These are phyloP conservation scores for Cephalotes varians DNA, from an alignment of 2,888 invertebrate genomes.

Conservation along the genomic window DNA sequence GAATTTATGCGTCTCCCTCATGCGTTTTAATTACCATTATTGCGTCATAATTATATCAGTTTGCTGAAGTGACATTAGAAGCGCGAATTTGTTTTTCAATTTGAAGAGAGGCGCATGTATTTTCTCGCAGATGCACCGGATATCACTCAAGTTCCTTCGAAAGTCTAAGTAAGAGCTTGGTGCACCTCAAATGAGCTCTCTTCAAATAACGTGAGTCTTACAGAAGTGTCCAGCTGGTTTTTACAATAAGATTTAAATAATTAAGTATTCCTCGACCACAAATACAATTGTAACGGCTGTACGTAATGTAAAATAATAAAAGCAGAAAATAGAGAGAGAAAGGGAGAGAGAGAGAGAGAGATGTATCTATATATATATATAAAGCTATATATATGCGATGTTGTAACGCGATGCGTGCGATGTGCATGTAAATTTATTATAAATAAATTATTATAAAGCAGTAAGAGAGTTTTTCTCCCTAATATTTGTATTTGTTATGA, in stretches of 20 bases:
- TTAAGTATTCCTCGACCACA: constrained; percentile 79
- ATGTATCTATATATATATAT: constrained; percentile 79
- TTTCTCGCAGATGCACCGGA: constrained; percentile 31
- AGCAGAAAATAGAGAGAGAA: constrained; percentile 65
- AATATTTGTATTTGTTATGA: constrained; percentile 2
- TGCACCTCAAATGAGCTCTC: constrained; percentile 48
- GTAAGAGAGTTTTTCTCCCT: not conserved
- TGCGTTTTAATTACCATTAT: constrained; percentile 4
- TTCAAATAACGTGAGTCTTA: constrained; percentile 43
- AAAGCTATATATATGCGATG: constrained; percentile 70
- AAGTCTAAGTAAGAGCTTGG: constrained; percentile 46
- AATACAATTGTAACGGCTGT: constrained; percentile 79
- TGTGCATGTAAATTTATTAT: constrained; percentile 82
- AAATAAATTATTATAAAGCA: constrained; percentile 84
- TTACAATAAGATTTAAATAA: constrained; percentile 63
- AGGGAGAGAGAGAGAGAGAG: constrained; percentile 60
- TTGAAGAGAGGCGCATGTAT: constrained; percentile 21
- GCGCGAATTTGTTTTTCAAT: constrained; percentile 31
- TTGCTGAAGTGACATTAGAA: not conserved
- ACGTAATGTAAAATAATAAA: constrained; percentile 82
- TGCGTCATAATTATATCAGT: not conserved
- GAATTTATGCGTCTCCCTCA: not conserved
- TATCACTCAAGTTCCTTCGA: constrained; percentile 37
- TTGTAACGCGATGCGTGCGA: constrained; percentile 73
- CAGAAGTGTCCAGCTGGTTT: constrained; percentile 54